Conservation (phyloP, 35 echinoderm and acorn worm genomes). For the Apostichopus parvimensis region DNA sequence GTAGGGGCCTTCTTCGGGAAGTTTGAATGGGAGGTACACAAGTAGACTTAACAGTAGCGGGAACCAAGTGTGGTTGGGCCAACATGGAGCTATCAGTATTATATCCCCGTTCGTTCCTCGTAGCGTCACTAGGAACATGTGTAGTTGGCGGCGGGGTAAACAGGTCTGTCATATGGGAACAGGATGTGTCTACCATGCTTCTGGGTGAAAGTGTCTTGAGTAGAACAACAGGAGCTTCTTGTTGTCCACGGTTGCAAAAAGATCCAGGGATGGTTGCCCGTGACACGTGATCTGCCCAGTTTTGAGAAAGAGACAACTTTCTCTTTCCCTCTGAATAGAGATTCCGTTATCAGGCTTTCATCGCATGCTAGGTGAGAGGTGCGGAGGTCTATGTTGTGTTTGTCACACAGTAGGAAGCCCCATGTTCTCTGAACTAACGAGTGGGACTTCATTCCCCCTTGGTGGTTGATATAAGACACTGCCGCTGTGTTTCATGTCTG, state of each 20-base stretch:
- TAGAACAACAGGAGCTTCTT: too few relatives aligned
- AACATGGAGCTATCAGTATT: background rate
- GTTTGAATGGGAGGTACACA: too few relatives aligned
- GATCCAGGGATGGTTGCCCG: too few relatives aligned
- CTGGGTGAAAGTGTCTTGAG: too few relatives aligned
- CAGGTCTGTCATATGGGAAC: too few relatives aligned
- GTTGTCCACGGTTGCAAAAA: too few relatives aligned
- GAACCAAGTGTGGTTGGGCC: background rate
- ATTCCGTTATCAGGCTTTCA: constrained; percentile 19
- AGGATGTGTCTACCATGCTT: too few relatives aligned
- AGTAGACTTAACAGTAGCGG: too few relatives aligned
- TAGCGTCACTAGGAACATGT: background rate
- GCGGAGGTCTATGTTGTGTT: background rate
- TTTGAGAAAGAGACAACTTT: too few relatives aligned
- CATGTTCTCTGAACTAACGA: background rate
- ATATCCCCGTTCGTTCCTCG: background rate
- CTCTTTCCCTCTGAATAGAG: constrained; percentile 3
- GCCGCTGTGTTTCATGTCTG: constrained; percentile 3
- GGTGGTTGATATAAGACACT: constrained; percentile 61
- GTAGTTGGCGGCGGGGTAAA: too few relatives aligned
- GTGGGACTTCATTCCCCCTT: constrained; percentile 15
- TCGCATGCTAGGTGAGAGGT: constrained; percentile 33
- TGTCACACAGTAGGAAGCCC: background rate
- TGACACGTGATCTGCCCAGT: too few relatives aligned
- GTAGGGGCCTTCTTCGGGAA: background rate